Conservation (phyloP, 2,888 invertebrate species). For the Dysmachus trigonus region DNA sequence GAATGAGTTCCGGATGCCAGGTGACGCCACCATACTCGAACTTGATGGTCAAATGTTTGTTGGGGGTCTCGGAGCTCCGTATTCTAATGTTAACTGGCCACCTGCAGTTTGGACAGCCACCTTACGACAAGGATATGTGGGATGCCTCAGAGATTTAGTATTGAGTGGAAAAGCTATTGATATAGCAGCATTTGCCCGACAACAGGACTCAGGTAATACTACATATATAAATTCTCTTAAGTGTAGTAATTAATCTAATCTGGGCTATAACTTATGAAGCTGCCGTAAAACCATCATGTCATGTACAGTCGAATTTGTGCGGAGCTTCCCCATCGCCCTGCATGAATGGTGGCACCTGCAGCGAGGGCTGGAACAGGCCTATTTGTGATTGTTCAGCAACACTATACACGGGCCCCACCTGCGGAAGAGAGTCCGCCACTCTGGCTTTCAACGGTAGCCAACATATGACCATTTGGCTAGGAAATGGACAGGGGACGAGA, state of each 20-base stretch:
- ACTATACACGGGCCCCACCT: conserved; percentile 88
- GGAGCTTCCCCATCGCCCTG: conserved; percentile 86
- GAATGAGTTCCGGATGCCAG: conserved; percentile 88
- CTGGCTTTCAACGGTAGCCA: conserved; percentile 89
- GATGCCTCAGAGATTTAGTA: conserved; percentile 89
- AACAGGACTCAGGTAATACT: conserved; percentile 85
- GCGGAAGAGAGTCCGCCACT: conserved; percentile 89
- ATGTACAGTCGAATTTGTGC: conserved; percentile 82
- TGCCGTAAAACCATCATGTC: conserved; percentile 89
- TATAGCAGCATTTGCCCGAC: conserved; percentile 85
- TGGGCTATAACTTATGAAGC: conserved; percentile 66
- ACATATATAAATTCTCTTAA: not conserved
- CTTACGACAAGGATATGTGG: conserved; percentile 90
- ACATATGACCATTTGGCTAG: conserved; percentile 79
- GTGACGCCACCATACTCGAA: conserved; percentile 89
- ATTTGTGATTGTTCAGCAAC: conserved; percentile 93
- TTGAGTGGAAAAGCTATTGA: conserved; percentile 89
- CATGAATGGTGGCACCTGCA: conserved; percentile 86
- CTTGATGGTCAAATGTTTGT: conserved; percentile 88
- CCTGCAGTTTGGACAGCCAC: conserved; percentile 91
- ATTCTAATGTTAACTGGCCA: conserved; percentile 80
- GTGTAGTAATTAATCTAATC: conserved; percentile 26
- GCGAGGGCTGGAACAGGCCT: conserved; percentile 95
- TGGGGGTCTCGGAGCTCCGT: conserved; percentile 86
- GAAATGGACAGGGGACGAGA: conserved; percentile 73